phyloP scores from a whole-genome alignment of 92 coral and sea anemone genomes.

The Epizoanthus ramosus region DNA sequence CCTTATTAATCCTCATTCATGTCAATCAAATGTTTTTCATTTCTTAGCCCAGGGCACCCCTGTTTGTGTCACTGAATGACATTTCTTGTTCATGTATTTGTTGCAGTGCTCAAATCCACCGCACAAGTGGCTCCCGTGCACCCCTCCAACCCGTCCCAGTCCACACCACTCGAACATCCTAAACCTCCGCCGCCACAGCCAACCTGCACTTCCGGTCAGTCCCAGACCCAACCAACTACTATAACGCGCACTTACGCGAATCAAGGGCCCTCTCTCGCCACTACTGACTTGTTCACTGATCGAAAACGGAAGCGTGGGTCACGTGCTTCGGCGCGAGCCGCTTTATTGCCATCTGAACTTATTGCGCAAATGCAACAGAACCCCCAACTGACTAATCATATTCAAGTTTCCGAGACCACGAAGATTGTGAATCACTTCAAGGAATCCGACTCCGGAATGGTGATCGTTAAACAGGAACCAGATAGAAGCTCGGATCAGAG shows the following conservation, averaged over 20 bases:
- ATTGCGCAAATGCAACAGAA: constrained; percentile 19
- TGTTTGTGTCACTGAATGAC: background rate
- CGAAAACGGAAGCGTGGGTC: constrained; percentile 25
- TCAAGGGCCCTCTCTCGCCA: background rate
- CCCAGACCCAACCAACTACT: constrained; percentile 28
- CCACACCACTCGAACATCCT: constrained; percentile 17
- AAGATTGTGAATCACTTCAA: background rate
- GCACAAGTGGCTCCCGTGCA: constrained; percentile 37
- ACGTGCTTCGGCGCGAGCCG: background rate
- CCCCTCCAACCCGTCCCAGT: constrained; percentile 16
- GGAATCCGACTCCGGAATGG: background rate
- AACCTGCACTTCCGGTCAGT: constrained; percentile 32
- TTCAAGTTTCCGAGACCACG: background rate
- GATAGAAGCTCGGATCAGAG: background rate
- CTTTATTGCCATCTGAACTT: background rate
- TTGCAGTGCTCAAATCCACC: constrained; percentile 38
- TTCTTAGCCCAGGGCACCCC: background rate
- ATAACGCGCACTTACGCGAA: constrained; percentile 1
- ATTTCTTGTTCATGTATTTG: background rate
- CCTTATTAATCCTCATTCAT: too few species aligned
- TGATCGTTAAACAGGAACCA: constrained; percentile 20
- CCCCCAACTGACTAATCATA: background rate
- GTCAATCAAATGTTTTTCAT: too few species aligned
- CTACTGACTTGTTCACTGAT: constrained; percentile 4
- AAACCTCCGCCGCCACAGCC: constrained; percentile 43